A percentile compares a stretch with the other conserved stretches of the same genome.
Evolutionary conservation across 2,888 invertebrate species (phyloP).

Genomic region (Amorpha juglandis): DNA sequence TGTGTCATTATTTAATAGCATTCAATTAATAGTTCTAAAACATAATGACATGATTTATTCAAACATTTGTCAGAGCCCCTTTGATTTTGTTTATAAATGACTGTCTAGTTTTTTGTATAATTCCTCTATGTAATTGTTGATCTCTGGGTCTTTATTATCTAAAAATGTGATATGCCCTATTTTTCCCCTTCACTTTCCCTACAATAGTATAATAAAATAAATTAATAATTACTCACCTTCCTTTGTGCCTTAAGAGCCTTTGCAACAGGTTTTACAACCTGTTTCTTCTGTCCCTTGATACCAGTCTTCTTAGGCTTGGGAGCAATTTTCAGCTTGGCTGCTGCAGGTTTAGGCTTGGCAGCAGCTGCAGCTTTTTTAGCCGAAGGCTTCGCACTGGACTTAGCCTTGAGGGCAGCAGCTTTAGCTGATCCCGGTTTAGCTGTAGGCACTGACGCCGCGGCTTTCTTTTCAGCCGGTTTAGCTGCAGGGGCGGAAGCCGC

Average conservation of each 20-base stretch:
- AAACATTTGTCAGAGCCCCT: too few relatives aligned
- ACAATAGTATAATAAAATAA: not conserved
- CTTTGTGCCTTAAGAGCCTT: slow-evolving; percentile 94
- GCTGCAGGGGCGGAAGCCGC: slow-evolving; percentile 69
- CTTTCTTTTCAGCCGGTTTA: slow-evolving; percentile 70
- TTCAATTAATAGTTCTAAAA: too few relatives aligned
- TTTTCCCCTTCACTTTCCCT: too few relatives aligned
- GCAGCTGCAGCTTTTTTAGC: slow-evolving; percentile 80
- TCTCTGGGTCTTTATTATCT: too few relatives aligned
- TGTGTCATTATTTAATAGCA: too few relatives aligned
- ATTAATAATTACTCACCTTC: slow-evolving; percentile 85
- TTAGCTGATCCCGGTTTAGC: slow-evolving; percentile 83
- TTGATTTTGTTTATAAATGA: too few relatives aligned
- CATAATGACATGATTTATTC: too few relatives aligned
- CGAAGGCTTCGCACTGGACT: slow-evolving; percentile 80
- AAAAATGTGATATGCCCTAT: too few relatives aligned
- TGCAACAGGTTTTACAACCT: slow-evolving; percentile 83
- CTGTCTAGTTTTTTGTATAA: too few relatives aligned
- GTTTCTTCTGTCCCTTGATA: slow-evolving; percentile 82
- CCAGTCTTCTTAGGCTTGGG: slow-evolving; percentile 84
- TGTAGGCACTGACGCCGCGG: slow-evolving; percentile 64
- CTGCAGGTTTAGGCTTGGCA: slow-evolving; percentile 79
- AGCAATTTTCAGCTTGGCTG: slow-evolving; percentile 78
- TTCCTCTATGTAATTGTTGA: too few relatives aligned
- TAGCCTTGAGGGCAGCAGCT: slow-evolving; percentile 77